Evolutionary conservation across 2,888 invertebrate genomes (phyloP).

Genomic region (Atethmia centrago): DNA sequence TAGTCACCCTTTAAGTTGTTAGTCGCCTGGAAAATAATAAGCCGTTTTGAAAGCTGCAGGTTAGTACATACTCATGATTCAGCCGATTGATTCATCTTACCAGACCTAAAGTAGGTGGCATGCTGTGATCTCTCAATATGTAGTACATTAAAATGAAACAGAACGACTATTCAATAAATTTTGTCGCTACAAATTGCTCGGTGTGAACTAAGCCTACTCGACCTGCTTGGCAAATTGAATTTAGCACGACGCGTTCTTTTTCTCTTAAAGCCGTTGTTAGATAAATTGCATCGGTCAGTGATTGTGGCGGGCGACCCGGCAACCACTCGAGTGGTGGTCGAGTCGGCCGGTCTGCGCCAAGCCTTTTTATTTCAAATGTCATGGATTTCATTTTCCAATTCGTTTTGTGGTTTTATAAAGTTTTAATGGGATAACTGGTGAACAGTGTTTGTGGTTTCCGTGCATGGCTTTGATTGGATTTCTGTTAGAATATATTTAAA

Average conservation of each 20-base stretch:
- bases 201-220: slow-evolving; percentile 24
- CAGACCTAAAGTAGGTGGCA: no score
- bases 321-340: slow-evolving; percentile 50
- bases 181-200: neutral
- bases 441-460: neutral
- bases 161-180: slow-evolving; percentile 27
- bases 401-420: slow-evolving; percentile 15
- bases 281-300: slow-evolving; percentile 70
- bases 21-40: no score
- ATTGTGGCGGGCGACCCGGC: slow-evolving; percentile 52
- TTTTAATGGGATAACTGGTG: slow-evolving; percentile 22
- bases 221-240: slow-evolving; percentile 75
- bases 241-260: slow-evolving; percentile 70
- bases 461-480: slow-evolving; percentile 8
- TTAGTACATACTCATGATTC: no score
- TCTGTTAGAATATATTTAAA: neutral
- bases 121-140: no score
- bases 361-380: slow-evolving; percentile 35
- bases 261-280: slow-evolving; percentile 64
- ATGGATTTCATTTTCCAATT: slow-evolving; percentile 14
- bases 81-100: no score
- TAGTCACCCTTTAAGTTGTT: no score
- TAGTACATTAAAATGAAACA: no score
- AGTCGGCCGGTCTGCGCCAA: slow-evolving; percentile 15
- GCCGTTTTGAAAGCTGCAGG: no score